phyloP scores from a whole-genome alignment of 2,113 vertebrate genomes.

The Cygnus buccinator region DNA sequence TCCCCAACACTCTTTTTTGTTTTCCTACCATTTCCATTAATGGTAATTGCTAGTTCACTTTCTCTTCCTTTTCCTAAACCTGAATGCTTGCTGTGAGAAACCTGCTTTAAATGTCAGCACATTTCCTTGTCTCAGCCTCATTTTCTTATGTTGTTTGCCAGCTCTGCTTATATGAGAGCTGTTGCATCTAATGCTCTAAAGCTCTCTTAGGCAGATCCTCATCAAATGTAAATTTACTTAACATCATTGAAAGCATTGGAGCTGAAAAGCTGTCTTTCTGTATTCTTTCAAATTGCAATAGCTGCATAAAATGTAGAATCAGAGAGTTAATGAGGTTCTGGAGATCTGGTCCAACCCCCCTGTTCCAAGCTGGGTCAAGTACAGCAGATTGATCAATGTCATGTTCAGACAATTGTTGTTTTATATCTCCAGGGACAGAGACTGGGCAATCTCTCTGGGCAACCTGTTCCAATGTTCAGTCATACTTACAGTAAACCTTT shows the following conservation, averaged over 20 bases:
- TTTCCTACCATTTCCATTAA: not conserved
- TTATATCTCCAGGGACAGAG: not conserved
- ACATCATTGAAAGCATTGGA: not conserved
- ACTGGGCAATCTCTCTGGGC: not conserved
- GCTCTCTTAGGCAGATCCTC: conserved; percentile 28
- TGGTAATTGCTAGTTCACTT: not conserved
- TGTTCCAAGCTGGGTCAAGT: not conserved
- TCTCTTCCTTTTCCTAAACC: not conserved
- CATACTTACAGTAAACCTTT: not conserved
- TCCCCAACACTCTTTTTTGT: not conserved
- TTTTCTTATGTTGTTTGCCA: conserved; percentile 17
- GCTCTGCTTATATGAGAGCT: conserved; percentile 9
- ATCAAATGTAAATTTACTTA: conserved; percentile 61
- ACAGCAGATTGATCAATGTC: not conserved
- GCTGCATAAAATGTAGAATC: not conserved
- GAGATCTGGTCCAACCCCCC: not conserved
- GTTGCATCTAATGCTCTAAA: conserved; percentile 27
- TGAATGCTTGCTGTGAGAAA: not conserved
- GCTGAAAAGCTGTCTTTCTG: conserved; percentile 36
- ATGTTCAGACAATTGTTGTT: not conserved
- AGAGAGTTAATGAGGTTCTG: not conserved
- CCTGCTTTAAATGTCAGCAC: conserved; percentile 22
- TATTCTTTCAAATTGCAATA: conserved; percentile 1
- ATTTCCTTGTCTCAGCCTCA: conserved; percentile 6
- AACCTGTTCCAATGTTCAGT: not conserved